phyloP scores from a whole-genome alignment of 2,888 invertebrate genomes.

The Clostera curtula region DNA sequence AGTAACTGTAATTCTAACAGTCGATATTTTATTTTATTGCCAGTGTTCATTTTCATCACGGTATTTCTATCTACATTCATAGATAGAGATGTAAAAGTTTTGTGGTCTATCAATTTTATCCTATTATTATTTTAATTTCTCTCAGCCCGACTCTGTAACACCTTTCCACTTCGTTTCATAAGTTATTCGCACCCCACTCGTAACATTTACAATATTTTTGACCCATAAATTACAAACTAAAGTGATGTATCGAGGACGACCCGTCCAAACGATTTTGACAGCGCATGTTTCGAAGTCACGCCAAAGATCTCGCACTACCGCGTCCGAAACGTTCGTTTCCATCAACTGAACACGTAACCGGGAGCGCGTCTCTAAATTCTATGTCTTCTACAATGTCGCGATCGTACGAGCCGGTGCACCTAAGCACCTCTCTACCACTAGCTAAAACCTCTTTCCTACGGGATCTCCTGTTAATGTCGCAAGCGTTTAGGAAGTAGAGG shows the following conservation, averaged over 20 bases:
- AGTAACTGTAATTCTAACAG: slow-evolving; percentile 11
- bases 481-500: slow-evolving; percentile 38
- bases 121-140: slow-evolving; percentile 31
- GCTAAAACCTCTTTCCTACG: slow-evolving; percentile 20
- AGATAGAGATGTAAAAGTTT: slow-evolving; percentile 17
- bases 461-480: slow-evolving; percentile 25
- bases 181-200: slow-evolving; percentile 40
- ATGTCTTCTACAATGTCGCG: slow-evolving; percentile 36
- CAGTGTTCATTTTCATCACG: slow-evolving; percentile 13
- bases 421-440: slow-evolving; percentile 25
- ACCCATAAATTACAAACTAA: slow-evolving; percentile 29
- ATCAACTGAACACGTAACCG: slow-evolving; percentile 29
- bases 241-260: slow-evolving; percentile 31
- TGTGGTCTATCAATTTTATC: slow-evolving; percentile 27
- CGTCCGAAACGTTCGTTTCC: slow-evolving; percentile 21
- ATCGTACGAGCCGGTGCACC: slow-evolving; percentile 24
- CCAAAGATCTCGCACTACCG: slow-evolving; percentile 21
- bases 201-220: slow-evolving; percentile 31
- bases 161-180: slow-evolving; percentile 33
- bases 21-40: slow-evolving; percentile 17
- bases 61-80: slow-evolving; percentile 11
- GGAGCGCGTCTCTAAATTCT: slow-evolving; percentile 57
- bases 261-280: slow-evolving; percentile 18
- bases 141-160: slow-evolving; percentile 32
- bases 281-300: slow-evolving; percentile 19